phyloP scores from a whole-genome alignment of 2,888 invertebrate genomes.

The Polyploca ridens region DNA sequence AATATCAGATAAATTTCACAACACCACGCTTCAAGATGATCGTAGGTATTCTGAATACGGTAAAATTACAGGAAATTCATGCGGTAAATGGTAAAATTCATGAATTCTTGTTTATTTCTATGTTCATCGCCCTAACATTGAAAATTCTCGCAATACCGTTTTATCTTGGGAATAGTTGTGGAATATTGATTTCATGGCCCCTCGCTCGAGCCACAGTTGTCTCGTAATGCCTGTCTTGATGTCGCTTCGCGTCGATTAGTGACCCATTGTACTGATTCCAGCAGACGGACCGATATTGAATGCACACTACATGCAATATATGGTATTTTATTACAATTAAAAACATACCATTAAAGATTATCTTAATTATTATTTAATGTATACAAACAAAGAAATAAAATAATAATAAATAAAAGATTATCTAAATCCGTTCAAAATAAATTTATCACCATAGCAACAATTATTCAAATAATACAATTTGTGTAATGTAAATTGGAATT shows the following conservation, averaged over 20 bases:
- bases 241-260: slow-evolving; percentile 38
- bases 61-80: neutral
- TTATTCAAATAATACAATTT: neutral
- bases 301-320: neutral
- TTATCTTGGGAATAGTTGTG: neutral
- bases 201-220: slow-evolving; percentile 30
- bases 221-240: slow-evolving; percentile 37
- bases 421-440: neutral
- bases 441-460: neutral
- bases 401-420: no score
- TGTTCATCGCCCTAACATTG: neutral
- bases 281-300: slow-evolving; percentile 14
- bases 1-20: slow-evolving; percentile 31
- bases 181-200: slow-evolving; percentile 20
- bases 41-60: neutral
- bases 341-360: neutral
- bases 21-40: slow-evolving; percentile 11
- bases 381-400: no score
- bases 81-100: neutral
- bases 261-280: slow-evolving; percentile 35
- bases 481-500: neutral
- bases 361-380: no score
- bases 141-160: neutral
- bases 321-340: neutral
- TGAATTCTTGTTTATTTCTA: neutral